Evolutionary conservation across 1,140 invertebrate species (phyloP).

Genomic region (Bombus affinis): DNA sequence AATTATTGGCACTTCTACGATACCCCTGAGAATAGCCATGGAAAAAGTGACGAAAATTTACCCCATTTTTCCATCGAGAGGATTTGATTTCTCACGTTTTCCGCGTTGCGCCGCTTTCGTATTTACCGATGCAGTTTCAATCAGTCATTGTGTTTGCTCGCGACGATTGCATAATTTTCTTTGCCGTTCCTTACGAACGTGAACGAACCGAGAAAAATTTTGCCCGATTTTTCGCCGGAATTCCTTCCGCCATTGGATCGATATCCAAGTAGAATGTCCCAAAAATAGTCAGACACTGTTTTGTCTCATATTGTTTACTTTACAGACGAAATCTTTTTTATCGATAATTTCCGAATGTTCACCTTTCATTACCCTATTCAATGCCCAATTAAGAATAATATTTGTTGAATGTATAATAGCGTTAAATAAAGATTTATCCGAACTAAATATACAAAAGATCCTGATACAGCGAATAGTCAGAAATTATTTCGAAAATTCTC

Average conservation of each 20-base stretch:
- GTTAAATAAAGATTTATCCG: too few relatives aligned
- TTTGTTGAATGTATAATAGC: too few relatives aligned
- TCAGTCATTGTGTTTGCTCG: conserved; percentile 10
- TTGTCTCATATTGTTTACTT: too few relatives aligned
- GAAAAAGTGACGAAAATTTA: conserved; percentile 29
- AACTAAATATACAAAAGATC: too few relatives aligned
- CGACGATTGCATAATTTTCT: not conserved
- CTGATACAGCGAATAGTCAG: too few relatives aligned
- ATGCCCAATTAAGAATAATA: too few relatives aligned
- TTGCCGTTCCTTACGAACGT: not conserved
- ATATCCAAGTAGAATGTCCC: not conserved
- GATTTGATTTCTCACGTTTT: conserved; percentile 8
- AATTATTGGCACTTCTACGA: conserved; percentile 43
- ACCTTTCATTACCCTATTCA: too few relatives aligned
- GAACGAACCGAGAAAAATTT: not conserved
- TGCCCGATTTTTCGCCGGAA: not conserved
- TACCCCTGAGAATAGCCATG: conserved; percentile 9
- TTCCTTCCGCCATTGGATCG: not conserved
- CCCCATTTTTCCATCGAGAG: not conserved
- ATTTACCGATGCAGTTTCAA: conserved; percentile 19
- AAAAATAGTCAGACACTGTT: too few relatives aligned
- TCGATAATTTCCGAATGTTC: too few relatives aligned
- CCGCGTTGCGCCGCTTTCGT: not conserved
- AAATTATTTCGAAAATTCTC: too few relatives aligned
- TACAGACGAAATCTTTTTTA: too few relatives aligned